Evolutionary conservation across 1,140 invertebrate species (phyloP), one percentile per base, ranked within the genome.

Genomic region (Drosophila truncata): DNA sequence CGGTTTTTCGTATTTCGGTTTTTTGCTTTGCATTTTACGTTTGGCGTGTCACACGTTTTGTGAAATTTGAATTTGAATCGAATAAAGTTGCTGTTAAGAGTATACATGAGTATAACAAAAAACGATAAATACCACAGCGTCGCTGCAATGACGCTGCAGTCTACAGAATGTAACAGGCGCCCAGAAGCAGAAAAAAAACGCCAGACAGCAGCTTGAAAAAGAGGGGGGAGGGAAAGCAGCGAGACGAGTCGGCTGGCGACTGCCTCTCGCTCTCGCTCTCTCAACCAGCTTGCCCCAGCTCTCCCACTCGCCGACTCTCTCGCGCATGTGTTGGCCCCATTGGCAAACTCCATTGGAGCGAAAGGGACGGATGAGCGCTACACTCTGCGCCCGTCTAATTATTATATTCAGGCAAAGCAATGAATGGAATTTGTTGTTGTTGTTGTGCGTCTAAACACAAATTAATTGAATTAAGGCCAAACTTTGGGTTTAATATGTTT

Each of bases 141-240:
- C 75, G 81, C 88, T 91, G 88, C 81, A 91, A 91, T 91, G 87
- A 91, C 87, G 87, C 90, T 91, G 83, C 88, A 91, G 88, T 91
- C 88, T 91, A 91, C 88, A 91, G 88, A 91, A 91, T 77, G 88
- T 91, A 91, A 75, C 88, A 91, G 88, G 88, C 77, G 66, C 75
- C 65, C 88, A 91, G 72, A 55, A 70, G 18, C 9, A 16, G 33
- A 35, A 20, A 62, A 61, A 55, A 44, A 62, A 52, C 64, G 57
- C 31, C 63, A 67, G 79, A 67, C 61, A 57, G 29, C 57, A 70
- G 47, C 60, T 76, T 64, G 42, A 66, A 58, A 67, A 65, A 16
- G 39, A 49, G 39, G 33, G 37, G 27, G 27, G n/a, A n/a, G 27
- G 39, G 25, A 33, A 31, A 39, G 63, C 54, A 78, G 60, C 33